These are phyloP conservation scores for Dermatemys mawii DNA, from an alignment of 2,113 vertebrate genomes.

Conservation along the genomic window DNA sequence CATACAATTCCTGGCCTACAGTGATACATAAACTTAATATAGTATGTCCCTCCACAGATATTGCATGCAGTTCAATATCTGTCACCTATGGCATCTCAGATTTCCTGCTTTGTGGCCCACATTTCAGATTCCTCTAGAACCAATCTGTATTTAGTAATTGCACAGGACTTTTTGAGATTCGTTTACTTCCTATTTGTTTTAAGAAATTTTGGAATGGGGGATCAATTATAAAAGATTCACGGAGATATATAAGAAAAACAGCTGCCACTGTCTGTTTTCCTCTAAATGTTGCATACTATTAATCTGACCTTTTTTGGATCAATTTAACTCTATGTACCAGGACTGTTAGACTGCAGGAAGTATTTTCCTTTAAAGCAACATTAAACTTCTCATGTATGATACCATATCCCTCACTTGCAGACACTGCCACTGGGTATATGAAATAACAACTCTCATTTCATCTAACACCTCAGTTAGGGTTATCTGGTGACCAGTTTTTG, in stretches of 20 bases:
- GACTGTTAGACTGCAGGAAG: neutral
- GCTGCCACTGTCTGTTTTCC: neutral
- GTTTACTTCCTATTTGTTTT: neutral
- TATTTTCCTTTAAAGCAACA: neutral
- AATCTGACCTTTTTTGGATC: rapidly evolving
- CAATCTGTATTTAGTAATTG: rapidly evolving
- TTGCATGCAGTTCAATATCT: too few relatives aligned
- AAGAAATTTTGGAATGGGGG: neutral
- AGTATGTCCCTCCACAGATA: too few relatives aligned
- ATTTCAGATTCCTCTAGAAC: neutral
- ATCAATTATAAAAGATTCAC: neutral
- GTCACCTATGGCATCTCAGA: neutral
- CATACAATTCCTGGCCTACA: neutral
- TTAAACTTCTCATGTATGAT: rapidly evolving
- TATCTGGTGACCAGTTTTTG: too few relatives aligned
- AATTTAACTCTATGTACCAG: neutral
- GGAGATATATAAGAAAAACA: neutral
- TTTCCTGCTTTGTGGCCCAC: neutral
- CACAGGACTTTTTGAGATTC: rapidly evolving
- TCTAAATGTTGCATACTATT: neutral
- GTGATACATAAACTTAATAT: neutral
- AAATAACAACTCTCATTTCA: neutral
- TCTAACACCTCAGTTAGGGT: neutral
- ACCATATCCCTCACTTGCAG: neutral
- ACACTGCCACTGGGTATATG: neutral